Evolutionary conservation across 2,888 invertebrate species (phyloP), one percentile per base, ranked within the genome.

Genomic region (Limenitis camilla): DNA sequence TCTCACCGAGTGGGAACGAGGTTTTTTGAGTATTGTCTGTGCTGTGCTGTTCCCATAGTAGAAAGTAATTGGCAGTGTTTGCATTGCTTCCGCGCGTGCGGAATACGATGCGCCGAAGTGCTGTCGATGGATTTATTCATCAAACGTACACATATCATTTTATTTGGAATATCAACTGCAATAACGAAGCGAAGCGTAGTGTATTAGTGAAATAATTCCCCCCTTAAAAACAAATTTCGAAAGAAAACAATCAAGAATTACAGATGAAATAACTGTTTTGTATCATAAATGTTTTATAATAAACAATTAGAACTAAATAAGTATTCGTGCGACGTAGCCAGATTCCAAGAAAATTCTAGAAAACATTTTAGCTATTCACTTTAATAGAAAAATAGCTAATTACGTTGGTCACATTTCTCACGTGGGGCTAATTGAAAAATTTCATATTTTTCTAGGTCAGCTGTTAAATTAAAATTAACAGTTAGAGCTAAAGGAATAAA

Each of bases 1-100:
- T 59, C 60, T 56, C 68, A 47, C 58, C 55, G 52, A 53, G 54
- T 70, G 72, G 63, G 69, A 75, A 65, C 60, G 53, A 53, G 60
- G 62, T 72, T 76, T 71, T 74, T 69, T 64, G 59, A 52, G 55
- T 56, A 64, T 64, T 63, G 63, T 62, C 32, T 56, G 40, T 27
- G 19, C 27, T 30, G 19, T 10, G 49, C 46, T 36, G 44, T 40
- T 54, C 52, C 38, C 44, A 49, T 48, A 52, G 29, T 64, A 62
- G 64, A 63, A 63, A 64, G 63, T 53, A 56, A 56, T 42, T 49
- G 53, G 50, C 31, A 54, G 40, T 53, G 43, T 52, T 38, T 19
- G 52, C 51, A 53, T 38, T 19, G 53, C 53, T 59, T 52, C 57
- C 58, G 58, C 40, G 43, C 42, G 52, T 43, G 36, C 31, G 53